Percentiles rank a stretch among this genome's conserved stretches.
phyloP scores from a whole-genome alignment of 2,888 invertebrate species.

The Andrena praecox region DNA sequence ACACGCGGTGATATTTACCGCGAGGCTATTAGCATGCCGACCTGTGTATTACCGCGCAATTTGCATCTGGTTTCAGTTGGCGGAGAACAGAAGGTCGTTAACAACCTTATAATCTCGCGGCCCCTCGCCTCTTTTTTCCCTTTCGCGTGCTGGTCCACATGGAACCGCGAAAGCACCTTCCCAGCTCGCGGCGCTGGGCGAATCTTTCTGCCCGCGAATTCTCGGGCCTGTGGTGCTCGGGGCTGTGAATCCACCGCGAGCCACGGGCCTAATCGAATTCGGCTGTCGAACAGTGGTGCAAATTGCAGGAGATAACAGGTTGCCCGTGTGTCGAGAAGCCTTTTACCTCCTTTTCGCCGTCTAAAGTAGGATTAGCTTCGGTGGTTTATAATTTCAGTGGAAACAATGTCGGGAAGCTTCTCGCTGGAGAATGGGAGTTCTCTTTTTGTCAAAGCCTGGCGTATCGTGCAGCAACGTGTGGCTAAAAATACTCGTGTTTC shows the following conservation, averaged over 20 bases:
- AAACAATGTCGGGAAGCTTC: background rate
- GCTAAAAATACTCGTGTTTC: background rate
- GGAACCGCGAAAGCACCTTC: constrained; percentile 34
- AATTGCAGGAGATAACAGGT: constrained; percentile 48
- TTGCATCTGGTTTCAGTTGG: constrained; percentile 65
- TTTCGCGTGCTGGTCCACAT: constrained; percentile 41
- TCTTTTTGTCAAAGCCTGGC: background rate
- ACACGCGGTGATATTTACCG: constrained; percentile 64
- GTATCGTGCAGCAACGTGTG: background rate
- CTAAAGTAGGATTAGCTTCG: background rate
- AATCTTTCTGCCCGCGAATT: background rate
- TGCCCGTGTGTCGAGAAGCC: background rate
- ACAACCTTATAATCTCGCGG: constrained; percentile 59
- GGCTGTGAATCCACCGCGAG: constrained; percentile 6
- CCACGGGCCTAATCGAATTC: constrained; percentile 46
- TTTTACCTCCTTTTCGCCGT: background rate
- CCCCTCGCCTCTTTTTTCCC: constrained; percentile 7
- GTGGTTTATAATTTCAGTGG: background rate
- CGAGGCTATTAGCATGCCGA: constrained; percentile 68
- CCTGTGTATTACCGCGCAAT: constrained; percentile 65
- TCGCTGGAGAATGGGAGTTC: background rate
- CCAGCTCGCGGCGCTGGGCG: background rate
- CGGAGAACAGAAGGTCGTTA: constrained; percentile 63
- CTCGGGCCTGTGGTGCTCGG: constrained; percentile 12
- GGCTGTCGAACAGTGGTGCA: constrained; percentile 41